phyloP scores from a whole-genome alignment of 2,888 invertebrate species.

The Cecidostiba fungosa region DNA sequence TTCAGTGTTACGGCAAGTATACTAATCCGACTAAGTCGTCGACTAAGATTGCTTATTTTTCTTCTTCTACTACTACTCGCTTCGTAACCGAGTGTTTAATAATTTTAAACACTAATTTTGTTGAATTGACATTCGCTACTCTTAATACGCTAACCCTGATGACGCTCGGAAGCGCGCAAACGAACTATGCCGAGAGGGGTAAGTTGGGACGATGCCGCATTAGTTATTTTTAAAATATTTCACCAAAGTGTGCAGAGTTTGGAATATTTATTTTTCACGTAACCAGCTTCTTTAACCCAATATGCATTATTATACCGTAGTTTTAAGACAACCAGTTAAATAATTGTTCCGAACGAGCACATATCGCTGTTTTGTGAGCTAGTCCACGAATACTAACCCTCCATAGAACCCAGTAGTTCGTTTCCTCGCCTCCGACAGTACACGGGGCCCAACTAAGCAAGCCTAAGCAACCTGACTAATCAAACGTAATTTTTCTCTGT shows the following conservation, averaged over 20 bases:
- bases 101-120: conserved; percentile 40
- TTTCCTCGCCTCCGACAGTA: conserved; percentile 14
- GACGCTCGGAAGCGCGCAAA: not conserved
- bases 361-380: not conserved
- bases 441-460: not conserved
- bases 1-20: conserved; percentile 86
- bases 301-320: not conserved
- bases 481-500: conserved; percentile 42
- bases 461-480: conserved; percentile 52
- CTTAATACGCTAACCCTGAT: conserved; percentile 30
- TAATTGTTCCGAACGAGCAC: conserved; percentile 15
- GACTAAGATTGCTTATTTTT: conserved; percentile 55
- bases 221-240: not conserved
- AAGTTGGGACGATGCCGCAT: conserved; percentile 1
- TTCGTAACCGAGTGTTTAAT: conserved; percentile 52
- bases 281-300: conserved; percentile 2
- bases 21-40: conserved; percentile 57
- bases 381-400: conserved; percentile 15
- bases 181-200: conserved; percentile 45
- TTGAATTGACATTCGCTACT: conserved; percentile 52
- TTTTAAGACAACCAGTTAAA: not conserved
- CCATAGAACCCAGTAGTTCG: conserved; percentile 21
- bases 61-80: conserved; percentile 43
- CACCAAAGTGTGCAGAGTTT: not conserved
- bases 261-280: conserved; percentile 27